Evolutionary conservation across 1,140 invertebrate species (phyloP).

Genomic region (Hermetia illucens): DNA sequence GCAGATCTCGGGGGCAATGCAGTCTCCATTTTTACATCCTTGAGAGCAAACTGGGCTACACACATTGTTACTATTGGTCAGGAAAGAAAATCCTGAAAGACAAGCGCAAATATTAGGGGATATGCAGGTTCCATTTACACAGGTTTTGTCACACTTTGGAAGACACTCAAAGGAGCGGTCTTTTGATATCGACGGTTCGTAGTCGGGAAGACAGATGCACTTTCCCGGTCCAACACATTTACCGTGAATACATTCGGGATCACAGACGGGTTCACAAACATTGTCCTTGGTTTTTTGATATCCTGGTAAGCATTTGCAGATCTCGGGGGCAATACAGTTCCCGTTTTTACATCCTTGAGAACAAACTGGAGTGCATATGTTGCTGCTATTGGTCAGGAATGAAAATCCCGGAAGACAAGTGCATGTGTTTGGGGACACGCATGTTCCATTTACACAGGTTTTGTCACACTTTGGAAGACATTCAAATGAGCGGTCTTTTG

Average conservation of each 20-base stretch:
- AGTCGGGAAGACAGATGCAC: too few relatives aligned
- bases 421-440: not conserved
- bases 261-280: too few relatives aligned
- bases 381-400: too few relatives aligned
- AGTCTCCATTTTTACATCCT: slow-evolving; percentile 20
- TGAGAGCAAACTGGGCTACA: slow-evolving; percentile 5
- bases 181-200: slow-evolving; percentile 28
- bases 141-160: not conserved
- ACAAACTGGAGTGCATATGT: too few relatives aligned
- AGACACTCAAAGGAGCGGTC: not conserved
- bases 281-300: too few relatives aligned
- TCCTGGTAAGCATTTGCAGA: too few relatives aligned
- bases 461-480: not conserved
- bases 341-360: too few relatives aligned
- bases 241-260: slow-evolving; percentile 37
- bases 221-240: slow-evolving; percentile 35
- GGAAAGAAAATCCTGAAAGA: slow-evolving; percentile 7
- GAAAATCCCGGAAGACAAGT: not conserved
- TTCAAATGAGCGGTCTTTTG: not conserved
- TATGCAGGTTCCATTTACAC: not conserved
- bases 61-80: slow-evolving; percentile 13
- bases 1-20: slow-evolving; percentile 19
- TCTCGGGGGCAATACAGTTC: too few relatives aligned
- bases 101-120: not conserved
- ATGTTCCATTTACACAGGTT: not conserved